Evolutionary conservation across 37 sponge, comb jelly and placozoan species (phyloP), one percentile per base, ranked within the genome.

Genomic region (Diacarnus erythraeanus): DNA sequence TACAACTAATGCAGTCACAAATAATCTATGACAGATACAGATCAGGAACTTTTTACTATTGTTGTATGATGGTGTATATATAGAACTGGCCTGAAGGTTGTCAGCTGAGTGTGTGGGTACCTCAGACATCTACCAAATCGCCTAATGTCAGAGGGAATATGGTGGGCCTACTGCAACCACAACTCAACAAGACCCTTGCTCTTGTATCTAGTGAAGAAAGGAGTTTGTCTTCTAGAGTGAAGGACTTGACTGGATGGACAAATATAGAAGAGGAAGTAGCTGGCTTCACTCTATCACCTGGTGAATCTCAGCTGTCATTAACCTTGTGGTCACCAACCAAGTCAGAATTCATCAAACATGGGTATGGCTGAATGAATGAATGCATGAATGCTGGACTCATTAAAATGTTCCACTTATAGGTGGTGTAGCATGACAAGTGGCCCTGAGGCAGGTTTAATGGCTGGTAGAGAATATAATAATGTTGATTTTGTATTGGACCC

Each of bases 341-440:
- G 57, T 41, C 38, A 6, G 58, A 26, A 25, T 90, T 90, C 66
- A 43, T 90, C 15, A 75, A 76, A 27, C 86, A 84, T 42, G 90
- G 90, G 90, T 90, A 33, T 76, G 86, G 20, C 31, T n/a, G 69
- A 29, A 9, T n/a, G 6, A 20, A 6, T 26, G 64, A 63, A 54
- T 54, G 56, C 56, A 54, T 80, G 15, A 30, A 17, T 69, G 5
- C 35, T 17, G 22, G 33, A 21, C 9, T 64, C 9, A 64, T 18
- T 54, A 17, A 17, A 20, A 3, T 59, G 60, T 10, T 3, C 4
- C 38, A 26, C 10, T 1, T 60, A 20, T 54, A 36, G 66, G 31
- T 65, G 66, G 66, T 65, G 66, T 65, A 26, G 27, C 35, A 65
- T 35, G 2, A 31, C 33, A 17, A 26, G 34, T 17, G 34, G 33